phyloP scores from a whole-genome alignment of 1,140 invertebrate genomes.

The Drosophila kanapiae region DNA sequence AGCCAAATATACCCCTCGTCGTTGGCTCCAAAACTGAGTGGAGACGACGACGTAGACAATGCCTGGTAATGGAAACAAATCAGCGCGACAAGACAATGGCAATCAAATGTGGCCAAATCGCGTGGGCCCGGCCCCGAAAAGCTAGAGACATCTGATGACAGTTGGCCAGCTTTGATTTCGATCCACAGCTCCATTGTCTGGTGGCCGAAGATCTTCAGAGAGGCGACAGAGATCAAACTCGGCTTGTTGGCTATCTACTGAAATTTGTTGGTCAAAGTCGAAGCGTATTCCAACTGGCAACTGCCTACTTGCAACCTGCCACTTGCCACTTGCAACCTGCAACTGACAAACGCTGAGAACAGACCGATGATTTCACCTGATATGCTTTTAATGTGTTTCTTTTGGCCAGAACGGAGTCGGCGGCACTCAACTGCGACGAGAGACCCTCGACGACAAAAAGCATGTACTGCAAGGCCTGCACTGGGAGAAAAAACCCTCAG shows the following conservation, averaged over 20 bases:
- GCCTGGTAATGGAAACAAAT: constrained; percentile 33
- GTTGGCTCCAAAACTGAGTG: neutral
- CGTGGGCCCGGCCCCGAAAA: constrained; percentile 56
- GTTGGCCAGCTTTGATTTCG: constrained; percentile 35
- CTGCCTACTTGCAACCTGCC: constrained; percentile 25
- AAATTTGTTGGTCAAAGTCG: constrained; percentile 26
- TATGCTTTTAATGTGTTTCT: constrained; percentile 81
- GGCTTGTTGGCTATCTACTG: constrained; percentile 2
- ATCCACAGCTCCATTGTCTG: constrained; percentile 37
- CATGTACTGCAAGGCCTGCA: constrained; percentile 1
- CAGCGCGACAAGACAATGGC: constrained; percentile 51
- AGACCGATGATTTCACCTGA: constrained; percentile 71
- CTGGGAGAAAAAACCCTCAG: neutral
- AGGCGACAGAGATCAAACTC: constrained; percentile 10
- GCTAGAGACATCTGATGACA: constrained; percentile 35
- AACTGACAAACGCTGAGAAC: constrained; percentile 62
- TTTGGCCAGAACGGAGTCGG: constrained; percentile 53
- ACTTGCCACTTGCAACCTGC: constrained; percentile 31
- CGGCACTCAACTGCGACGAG: constrained; percentile 75
- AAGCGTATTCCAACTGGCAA: neutral
- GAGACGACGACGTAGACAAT: neutral
- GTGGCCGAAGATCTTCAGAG: constrained; percentile 3
- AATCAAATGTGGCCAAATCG: constrained; percentile 65
- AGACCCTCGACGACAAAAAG: constrained; percentile 57
- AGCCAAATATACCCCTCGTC: neutral